These are phyloP conservation scores for Pheosia gnoma DNA, from an alignment of 2,888 invertebrate species.

Conservation along the genomic window DNA sequence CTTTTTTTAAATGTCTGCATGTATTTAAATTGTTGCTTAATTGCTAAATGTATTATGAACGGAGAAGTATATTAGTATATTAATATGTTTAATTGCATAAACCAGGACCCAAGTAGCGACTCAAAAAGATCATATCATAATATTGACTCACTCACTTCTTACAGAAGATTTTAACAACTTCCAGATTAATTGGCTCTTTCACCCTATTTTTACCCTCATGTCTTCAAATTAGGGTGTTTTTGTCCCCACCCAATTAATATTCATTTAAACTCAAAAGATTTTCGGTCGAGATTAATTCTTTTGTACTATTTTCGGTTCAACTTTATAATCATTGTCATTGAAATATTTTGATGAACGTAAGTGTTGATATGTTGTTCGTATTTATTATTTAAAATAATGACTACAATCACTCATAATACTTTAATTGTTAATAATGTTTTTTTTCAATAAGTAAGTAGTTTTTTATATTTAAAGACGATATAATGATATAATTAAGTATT, in stretches of 20 bases:
- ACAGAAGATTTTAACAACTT: conserved; percentile 13
- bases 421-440: neutral
- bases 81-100: too few relatives aligned
- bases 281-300: conserved; percentile 74
- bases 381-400: conserved; percentile 55
- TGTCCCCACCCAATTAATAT: conserved; percentile 56
- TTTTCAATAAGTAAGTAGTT: neutral
- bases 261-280: conserved; percentile 61
- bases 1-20: too few relatives aligned
- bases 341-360: conserved; percentile 57
- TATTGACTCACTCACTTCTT: neutral
- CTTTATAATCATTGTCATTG: conserved; percentile 63
- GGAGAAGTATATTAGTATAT: too few relatives aligned
- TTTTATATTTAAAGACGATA: too few relatives aligned
- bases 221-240: conserved; percentile 58
- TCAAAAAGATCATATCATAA: neutral
- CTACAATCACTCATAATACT: neutral
- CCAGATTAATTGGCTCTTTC: conserved; percentile 15
- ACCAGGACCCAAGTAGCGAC: neutral
- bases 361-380: conserved; percentile 61
- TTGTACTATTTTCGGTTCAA: conserved; percentile 66
- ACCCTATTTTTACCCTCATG: conserved; percentile 23
- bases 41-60: too few relatives aligned
- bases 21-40: too few relatives aligned
- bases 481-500: neutral